Evolutionary conservation across 2,888 invertebrate genomes (phyloP).

Genomic region (Scaptomyza caliginosa): DNA sequence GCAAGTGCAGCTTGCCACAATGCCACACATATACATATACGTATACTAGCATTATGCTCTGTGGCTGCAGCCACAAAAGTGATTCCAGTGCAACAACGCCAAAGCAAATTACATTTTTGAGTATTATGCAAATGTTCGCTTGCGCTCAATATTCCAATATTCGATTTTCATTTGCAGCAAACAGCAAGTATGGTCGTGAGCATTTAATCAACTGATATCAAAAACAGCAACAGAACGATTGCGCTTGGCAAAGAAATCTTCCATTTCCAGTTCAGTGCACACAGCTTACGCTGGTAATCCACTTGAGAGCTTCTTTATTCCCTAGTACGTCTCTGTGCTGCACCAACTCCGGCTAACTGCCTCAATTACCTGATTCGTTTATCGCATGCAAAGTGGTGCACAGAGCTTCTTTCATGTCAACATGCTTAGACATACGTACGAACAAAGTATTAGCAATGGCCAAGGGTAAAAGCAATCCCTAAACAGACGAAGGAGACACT

Average conservation of each 20-base stretch:
- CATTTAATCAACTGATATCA: slow-evolving; percentile 28
- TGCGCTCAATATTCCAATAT: neutral
- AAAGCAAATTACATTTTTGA: slow-evolving; percentile 18
- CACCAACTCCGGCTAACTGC: slow-evolving; percentile 21
- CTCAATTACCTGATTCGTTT: slow-evolving; percentile 55
- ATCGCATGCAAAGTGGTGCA: slow-evolving; percentile 38
- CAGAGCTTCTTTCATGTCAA: slow-evolving; percentile 37
- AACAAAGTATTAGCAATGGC: slow-evolving; percentile 20
- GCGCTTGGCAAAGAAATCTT: neutral
- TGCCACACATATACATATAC: slow-evolving; percentile 22
- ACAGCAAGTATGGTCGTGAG: neutral
- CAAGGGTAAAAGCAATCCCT: slow-evolving; percentile 9
- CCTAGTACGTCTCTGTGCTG: neutral
- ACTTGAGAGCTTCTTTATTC: slow-evolving; percentile 6
- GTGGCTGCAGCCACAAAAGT: slow-evolving; percentile 58
- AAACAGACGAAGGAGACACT: neutral
- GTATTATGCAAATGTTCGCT: slow-evolving; percentile 29
- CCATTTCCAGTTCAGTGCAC: slow-evolving; percentile 29
- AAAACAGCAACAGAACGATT: neutral
- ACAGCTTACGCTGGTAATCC: slow-evolving; percentile 44
- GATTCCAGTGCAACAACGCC: slow-evolving; percentile 10
- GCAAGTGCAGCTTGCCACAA: slow-evolving; percentile 51
- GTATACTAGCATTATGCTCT: slow-evolving; percentile 21
- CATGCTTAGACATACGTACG: slow-evolving; percentile 38
- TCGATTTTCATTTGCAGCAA: neutral